Evolutionary conservation across 2,113 vertebrate genomes (phyloP).

Genomic region (Sprattus sprattus): DNA sequence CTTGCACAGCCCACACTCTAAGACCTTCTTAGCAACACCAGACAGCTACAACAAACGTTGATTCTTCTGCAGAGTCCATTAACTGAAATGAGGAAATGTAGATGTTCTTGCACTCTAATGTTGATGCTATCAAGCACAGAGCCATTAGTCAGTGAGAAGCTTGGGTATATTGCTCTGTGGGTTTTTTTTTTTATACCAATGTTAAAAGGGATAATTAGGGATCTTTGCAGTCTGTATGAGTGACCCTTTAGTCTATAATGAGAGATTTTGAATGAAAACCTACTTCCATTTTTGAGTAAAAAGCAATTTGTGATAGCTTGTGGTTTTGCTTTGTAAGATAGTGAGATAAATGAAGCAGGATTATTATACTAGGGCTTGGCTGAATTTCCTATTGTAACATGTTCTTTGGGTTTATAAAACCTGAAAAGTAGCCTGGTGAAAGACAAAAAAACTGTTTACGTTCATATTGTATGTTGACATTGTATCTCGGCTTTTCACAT

Average conservation of each 20-base stretch:
- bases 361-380: too few species aligned
- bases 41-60: background rate
- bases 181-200: background rate
- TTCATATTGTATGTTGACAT: too few species aligned
- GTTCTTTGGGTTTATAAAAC: background rate
- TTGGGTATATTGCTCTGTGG: background rate
- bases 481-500: background rate
- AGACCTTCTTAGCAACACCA: background rate
- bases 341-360: background rate
- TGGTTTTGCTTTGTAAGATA: background rate
- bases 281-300: too few species aligned
- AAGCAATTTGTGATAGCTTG: background rate
- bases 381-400: too few species aligned
- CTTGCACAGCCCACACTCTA: background rate
- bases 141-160: background rate
- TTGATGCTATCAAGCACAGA: background rate
- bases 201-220: background rate
- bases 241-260: too few species aligned
- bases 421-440: background rate
- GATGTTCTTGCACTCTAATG: conserved; percentile 4
- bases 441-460: background rate
- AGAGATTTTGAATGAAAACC: too few species aligned
- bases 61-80: background rate
- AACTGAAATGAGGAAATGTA: conserved; percentile 1
- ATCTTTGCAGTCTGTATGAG: background rate